Evolutionary conservation across 2,888 invertebrate species (phyloP).

Genomic region (Ormyrus labotus): DNA sequence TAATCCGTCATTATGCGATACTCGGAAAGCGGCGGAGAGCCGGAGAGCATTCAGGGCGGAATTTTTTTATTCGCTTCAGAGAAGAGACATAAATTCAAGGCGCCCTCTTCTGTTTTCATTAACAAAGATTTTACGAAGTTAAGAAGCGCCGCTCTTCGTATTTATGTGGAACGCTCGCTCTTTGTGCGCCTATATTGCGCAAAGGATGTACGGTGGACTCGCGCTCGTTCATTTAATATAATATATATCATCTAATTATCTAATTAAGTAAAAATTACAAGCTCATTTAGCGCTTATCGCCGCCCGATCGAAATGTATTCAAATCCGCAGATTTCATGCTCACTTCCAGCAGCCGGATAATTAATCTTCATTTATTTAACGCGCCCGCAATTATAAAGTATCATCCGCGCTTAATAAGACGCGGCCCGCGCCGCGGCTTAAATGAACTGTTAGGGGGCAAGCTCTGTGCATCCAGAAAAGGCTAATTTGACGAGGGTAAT

Average conservation of each 20-base stretch:
- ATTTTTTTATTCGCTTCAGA: conserved; percentile 38
- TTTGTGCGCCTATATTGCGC: too few relatives aligned
- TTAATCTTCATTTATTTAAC: too few relatives aligned
- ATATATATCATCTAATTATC: too few relatives aligned
- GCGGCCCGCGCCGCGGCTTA: not conserved
- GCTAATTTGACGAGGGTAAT: conserved; percentile 21
- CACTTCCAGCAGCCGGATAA: too few relatives aligned
- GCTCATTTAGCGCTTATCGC: too few relatives aligned
- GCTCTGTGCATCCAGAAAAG: not conserved
- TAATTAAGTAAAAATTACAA: too few relatives aligned
- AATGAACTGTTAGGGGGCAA: not conserved
- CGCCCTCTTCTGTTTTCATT: conserved; percentile 36
- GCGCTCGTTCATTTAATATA: too few relatives aligned
- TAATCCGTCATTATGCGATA: conserved; percentile 49
- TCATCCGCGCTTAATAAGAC: conserved; percentile 1
- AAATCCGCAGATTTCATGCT: too few relatives aligned
- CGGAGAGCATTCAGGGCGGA: conserved; percentile 23
- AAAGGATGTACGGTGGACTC: too few relatives aligned
- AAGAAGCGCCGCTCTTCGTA: not conserved
- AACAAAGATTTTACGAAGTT: not conserved
- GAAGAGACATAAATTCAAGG: conserved; percentile 45
- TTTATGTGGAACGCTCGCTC: too few relatives aligned
- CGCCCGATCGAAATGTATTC: too few relatives aligned
- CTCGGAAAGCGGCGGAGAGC: conserved; percentile 41
- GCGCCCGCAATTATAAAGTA: not conserved